Evolutionary conservation across 2,888 invertebrate species (phyloP), one percentile per base, ranked within the genome.

Genomic region (Tetrapedia diversipes): DNA sequence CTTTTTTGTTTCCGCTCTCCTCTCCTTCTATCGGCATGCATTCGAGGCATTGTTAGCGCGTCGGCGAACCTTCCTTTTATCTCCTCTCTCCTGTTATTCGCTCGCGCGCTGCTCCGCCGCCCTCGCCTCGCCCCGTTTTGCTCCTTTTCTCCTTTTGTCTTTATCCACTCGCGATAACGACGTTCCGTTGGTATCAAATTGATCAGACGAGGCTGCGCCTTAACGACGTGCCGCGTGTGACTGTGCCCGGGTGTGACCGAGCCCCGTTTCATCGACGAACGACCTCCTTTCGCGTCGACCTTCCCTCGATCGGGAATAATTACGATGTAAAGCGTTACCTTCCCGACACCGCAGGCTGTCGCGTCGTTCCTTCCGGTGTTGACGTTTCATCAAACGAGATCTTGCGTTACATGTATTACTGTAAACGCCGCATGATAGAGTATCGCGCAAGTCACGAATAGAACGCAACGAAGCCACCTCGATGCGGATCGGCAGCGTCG

Each of bases 121-220:
- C 53, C 54, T 4, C 54, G 22, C 32, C n/a, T 32, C n/a, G 16
- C 45, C 49, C 56, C 69, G 45, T 64, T 51, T 34, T 71, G 41
- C 63, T 64, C 77, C 71, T 64, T 75, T 71, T 67, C 76, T 43
- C 65, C 72, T 72, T 76, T 68, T 59, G 65, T 71, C 77, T 71
- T 77, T 71, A 70, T 56, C 67, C 69, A 65, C 68, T 64, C 66
- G 60, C 74, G 78, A 81, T 84, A 84, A 84, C 73, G 77, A 84
- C 60, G 68, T 79, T 81, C 77, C 69, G 56, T 54, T 45, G 59
- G 67, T 75, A 76, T 73, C 75, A 53, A 67, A 77, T 76, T 75
- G 71, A 81, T 83, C 81, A 73, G 68, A 69, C 61, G 70, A 72
- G 65, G 45, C 66, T n/a, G 60, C 43, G 59, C 71, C 68, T 64